A percentile compares a stretch with the other conserved stretches of the same genome.
Evolutionary conservation across 2,113 vertebrate species (phyloP).

Genomic region (Limanda limanda): DNA sequence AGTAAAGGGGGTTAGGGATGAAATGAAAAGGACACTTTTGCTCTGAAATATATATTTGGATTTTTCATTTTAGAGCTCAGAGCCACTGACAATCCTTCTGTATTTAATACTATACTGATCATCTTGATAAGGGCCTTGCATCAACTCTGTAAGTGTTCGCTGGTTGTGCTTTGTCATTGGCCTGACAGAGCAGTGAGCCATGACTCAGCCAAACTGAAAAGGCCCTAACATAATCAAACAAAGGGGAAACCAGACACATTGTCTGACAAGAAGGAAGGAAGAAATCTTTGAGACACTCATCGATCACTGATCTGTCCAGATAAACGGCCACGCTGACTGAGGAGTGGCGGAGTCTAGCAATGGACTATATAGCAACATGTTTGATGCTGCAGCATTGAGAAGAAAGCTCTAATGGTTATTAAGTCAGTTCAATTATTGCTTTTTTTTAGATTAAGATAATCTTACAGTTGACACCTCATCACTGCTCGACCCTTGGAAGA

Average conservation of each 20-base stretch:
- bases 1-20: neutral
- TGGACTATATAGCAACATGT: too few species aligned
- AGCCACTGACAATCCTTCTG: neutral
- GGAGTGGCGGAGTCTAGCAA: neutral
- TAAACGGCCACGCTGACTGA: neutral
- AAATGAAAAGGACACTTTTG: neutral
- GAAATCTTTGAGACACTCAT: neutral
- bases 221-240: constrained; percentile 44
- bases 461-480: too few species aligned
- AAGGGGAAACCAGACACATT: constrained; percentile 36
- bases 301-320: neutral
- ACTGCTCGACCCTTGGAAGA: too few species aligned
- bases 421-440: neutral
- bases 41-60: neutral
- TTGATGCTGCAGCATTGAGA: neutral
- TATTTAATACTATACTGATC: neutral
- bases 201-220: constrained; percentile 68
- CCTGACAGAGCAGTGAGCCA: neutral
- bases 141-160: constrained; percentile 1
- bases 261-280: constrained; percentile 22
- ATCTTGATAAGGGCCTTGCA: constrained; percentile 5
- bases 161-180: constrained; percentile 1
- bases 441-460: too few species aligned
- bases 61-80: neutral
- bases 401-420: neutral